Evolutionary conservation across 2,888 invertebrate species (phyloP), one percentile per base, ranked within the genome.

Genomic region (Digitonthophagus gazella): DNA sequence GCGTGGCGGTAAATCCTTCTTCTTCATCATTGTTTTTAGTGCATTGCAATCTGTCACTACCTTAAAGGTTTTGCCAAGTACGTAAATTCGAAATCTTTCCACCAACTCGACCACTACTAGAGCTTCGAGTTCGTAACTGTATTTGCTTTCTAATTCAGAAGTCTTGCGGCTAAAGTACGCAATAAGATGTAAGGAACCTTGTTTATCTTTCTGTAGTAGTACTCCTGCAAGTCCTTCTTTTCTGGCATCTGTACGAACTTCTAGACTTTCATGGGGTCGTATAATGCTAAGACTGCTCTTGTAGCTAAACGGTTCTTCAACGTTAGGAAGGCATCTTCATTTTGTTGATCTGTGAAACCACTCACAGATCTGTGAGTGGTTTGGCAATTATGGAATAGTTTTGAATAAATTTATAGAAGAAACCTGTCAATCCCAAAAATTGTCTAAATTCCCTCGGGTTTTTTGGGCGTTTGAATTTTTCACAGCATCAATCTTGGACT

Each of bases 121-220:
- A 2, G 79, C 77, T 73, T 81, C 80, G 1, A 82, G 68, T 56
- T 81, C 79, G 67, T 80, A 81, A 19, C 78, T 77, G 63, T 78
- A 80, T 65, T 75, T 76, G 22, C 73, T 71, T 71, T 80, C 77
- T 3, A 77, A 74, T 2, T 72, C 70, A 0, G 76, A 76, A 0
- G 78, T 79, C 67, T 78, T 79, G n/a, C 72, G 72, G 20, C 78
- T 80, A 71, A 76, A 73, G 54, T 72, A 82, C 57, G 76, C 75
- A 0, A 80, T 73, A 0, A 78, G 79, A 20, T n/a, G 1, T 11
- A 73, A 63, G 6, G 70, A 70, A 58, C 74, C 75, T 16, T 73
- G 71, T 14, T 71, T 67, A 56, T 68, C 72, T n/a, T 20, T 18
- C 65, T 79, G 78, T 3, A 80, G n/a, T n/a, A 80, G 61, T 0